Conservation (phyloP, 2,113 vertebrate species). For the Melanocharis versteri region DNA sequence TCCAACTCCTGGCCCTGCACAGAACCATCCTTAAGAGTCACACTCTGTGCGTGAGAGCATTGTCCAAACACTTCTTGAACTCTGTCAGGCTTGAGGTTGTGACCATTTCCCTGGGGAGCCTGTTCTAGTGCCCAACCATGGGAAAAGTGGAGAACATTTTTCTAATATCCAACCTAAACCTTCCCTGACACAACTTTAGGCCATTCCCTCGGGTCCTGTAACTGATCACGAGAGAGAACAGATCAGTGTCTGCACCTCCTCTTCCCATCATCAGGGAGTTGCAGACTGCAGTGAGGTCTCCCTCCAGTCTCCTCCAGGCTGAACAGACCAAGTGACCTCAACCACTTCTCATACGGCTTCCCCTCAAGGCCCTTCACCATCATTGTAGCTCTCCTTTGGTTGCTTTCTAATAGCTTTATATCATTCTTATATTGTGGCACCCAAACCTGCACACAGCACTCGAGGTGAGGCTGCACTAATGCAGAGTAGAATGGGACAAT, state of each 20-base stretch:
- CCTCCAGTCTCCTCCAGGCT: background rate
- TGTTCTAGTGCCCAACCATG: background rate
- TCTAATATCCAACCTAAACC: background rate
- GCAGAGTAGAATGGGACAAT: background rate
- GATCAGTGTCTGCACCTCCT: no score
- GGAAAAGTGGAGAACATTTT: no score
- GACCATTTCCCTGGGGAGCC: background rate
- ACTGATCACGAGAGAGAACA: background rate
- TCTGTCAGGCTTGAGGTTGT: background rate
- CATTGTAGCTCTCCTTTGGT: background rate
- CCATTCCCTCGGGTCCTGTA: fast-evolving
- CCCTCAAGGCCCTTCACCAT: background rate
- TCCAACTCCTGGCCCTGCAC: background rate
- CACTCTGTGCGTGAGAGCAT: background rate
- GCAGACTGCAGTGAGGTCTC: background rate
- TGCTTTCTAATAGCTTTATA: background rate
- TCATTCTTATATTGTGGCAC: background rate
- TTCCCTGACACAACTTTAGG: no score
- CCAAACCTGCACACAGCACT: background rate
- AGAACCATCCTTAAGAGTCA: no score
- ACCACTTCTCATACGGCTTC: fast-evolving
- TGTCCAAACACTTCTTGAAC: background rate
- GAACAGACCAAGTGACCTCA: background rate
- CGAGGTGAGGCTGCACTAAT: fast-evolving
- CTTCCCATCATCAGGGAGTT: fast-evolving